A percentile compares a stretch with the other conserved stretches of the same genome.
phyloP scores from a whole-genome alignment of 2,797 vertebrate species.

The Chanos chanos region DNA sequence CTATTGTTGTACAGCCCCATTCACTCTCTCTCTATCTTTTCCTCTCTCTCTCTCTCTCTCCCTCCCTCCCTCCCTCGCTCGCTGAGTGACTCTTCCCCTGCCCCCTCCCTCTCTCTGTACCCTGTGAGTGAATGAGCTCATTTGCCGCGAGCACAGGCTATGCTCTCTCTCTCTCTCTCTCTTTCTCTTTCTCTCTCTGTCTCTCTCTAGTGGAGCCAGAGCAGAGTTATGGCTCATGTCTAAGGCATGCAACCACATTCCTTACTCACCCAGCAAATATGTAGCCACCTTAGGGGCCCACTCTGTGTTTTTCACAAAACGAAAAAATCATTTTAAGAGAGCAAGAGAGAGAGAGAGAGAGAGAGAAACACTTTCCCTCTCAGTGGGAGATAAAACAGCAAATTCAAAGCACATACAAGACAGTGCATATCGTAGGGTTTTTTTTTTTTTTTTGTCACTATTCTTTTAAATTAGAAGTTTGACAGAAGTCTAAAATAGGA shows the following conservation, averaged over 20 bases:
- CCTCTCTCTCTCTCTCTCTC: conserved; percentile 13
- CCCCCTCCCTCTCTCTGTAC: conserved; percentile 53
- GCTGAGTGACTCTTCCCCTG: conserved; percentile 42
- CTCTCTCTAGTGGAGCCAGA: conserved; percentile 64
- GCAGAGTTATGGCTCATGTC: conserved; percentile 84
- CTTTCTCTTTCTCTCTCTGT: conserved; percentile 43
- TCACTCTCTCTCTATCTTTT: conserved; percentile 14
- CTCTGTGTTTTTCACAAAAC: conserved; percentile 29
- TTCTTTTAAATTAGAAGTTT: no score
- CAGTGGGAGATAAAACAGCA: no score
- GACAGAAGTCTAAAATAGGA: no score
- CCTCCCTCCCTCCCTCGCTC: conserved; percentile 34
- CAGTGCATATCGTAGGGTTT: no score
- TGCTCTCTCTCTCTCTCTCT: conserved; percentile 45
- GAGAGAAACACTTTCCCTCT: no score
- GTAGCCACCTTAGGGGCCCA: conserved; percentile 67
- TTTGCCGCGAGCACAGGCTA: conserved; percentile 71
- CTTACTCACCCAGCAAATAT: conserved; percentile 91
- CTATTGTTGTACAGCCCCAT: conserved; percentile 73
- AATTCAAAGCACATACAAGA: no score
- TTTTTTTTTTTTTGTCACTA: no score
- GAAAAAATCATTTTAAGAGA: no score
- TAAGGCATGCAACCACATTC: conserved; percentile 91
- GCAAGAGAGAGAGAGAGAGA: no score
- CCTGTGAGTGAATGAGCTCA: conserved; percentile 79